Conservation (phyloP, 1,140 invertebrate genomes). For the Trichonephila inaurata region DNA sequence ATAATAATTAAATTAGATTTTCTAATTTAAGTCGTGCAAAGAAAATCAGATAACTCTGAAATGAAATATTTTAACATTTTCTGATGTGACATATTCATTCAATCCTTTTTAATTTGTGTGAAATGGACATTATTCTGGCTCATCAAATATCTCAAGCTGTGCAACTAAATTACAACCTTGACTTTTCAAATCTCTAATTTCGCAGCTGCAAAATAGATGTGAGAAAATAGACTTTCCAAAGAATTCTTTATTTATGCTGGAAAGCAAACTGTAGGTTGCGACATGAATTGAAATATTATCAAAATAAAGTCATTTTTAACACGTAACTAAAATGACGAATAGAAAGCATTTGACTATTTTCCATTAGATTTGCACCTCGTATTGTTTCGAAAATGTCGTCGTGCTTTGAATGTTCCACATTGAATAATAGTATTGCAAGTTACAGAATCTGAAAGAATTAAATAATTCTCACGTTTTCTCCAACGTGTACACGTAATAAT, state of each 20-base stretch:
- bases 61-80: too few species aligned
- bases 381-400: too few species aligned
- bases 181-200: conserved; percentile 1
- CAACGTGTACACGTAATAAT: too few species aligned
- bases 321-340: neutral
- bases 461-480: too few species aligned
- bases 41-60: too few species aligned
- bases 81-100: neutral
- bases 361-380: neutral
- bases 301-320: neutral
- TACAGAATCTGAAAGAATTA: too few species aligned
- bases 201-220: neutral
- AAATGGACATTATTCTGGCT: neutral
- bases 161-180: neutral
- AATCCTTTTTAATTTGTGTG: neutral
- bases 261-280: neutral
- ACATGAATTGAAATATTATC: neutral
- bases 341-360: neutral
- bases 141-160: neutral
- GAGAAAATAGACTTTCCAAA: neutral
- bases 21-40: too few species aligned
- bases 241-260: neutral
- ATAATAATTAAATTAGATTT: too few species aligned
- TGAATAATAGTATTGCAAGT: too few species aligned
- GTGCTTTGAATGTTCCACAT: too few species aligned